Evolutionary conservation across 2,113 vertebrate species (phyloP), one percentile per base, ranked within the genome.

Genomic region (Atrichornis clamosus): DNA sequence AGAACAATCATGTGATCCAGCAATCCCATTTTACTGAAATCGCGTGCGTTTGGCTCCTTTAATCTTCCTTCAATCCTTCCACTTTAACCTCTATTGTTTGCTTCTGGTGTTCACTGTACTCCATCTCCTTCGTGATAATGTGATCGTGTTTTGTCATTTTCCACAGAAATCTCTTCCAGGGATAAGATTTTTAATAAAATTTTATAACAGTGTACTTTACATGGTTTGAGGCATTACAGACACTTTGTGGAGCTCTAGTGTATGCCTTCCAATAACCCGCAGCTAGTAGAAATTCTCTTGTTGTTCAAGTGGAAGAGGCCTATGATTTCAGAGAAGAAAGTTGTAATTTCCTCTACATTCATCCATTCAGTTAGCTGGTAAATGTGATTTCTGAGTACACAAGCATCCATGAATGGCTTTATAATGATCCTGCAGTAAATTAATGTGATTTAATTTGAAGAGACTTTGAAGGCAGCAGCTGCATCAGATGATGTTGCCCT

Each of bases 301-400:
- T 94, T 76, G 39, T 78, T 94, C 39, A 87, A 93, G 93, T 94
- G 92, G 92, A 95, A 90, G 41, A 96, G 86, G 72, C 46, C 93
- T 97, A 89, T 96, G 96, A 97, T 97, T 96, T 97, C 88, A 90
- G 76, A 93, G 83, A 90, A 97, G 95, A 90, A 94, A 94, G 95
- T 96, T 95, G 94, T 96, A 96, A 97, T 96, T 97, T 96, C 95
- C 93, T 94, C 83, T 84, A 75, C 80, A 95, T 96, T 96, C 93
- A 94, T 73, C 52, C 80, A 89, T 96, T 97, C 83, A 95, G 24
- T 96, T 88, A 84, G 83, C 86, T 82, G 65, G 95, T 94, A 97
- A 97, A 96, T 95, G 95, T 96, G 86, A 97, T 95, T 95, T 97
- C 88, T 94, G 73, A 94, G 90, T 93, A 96, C 82, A 95, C 77